Evolutionary conservation across 2,113 vertebrate genomes (phyloP).

Genomic region (Periophthalmus modestus): DNA sequence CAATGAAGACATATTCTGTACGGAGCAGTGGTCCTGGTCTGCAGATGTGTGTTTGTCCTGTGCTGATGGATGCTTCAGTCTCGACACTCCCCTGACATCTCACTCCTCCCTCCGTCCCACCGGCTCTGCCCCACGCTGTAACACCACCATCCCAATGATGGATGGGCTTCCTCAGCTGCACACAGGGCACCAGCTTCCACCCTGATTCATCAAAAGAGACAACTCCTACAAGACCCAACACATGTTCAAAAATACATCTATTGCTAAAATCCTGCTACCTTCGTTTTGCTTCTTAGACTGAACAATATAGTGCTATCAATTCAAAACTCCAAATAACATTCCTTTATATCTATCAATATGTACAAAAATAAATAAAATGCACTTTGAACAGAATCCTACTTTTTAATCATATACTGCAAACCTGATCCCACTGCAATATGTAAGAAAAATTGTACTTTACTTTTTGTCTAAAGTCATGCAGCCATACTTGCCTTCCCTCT

Average conservation of each 20-base stretch:
- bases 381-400: too few species aligned
- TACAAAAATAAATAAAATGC: too few species aligned
- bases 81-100: conserved; percentile 64
- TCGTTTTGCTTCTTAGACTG: conserved; percentile 25
- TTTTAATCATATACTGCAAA: too few species aligned
- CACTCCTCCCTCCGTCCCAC: conserved; percentile 42
- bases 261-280: conserved; percentile 27
- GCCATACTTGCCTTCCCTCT: too few species aligned
- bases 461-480: too few species aligned
- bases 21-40: neutral
- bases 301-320: too few species aligned
- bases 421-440: too few species aligned
- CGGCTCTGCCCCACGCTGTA: conserved; percentile 29
- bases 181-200: conserved; percentile 26
- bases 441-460: too few species aligned
- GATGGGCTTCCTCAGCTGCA: conserved; percentile 38
- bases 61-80: conserved; percentile 61
- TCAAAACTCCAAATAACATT: too few species aligned
- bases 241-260: conserved; percentile 44
- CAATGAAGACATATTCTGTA: neutral
- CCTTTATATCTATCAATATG: too few species aligned
- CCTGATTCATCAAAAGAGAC: conserved; percentile 45
- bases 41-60: conserved; percentile 41
- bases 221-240: conserved; percentile 54
- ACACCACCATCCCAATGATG: conserved; percentile 35